phyloP scores from a whole-genome alignment of 37 sponge, comb jelly and placozoan species.

The Cliona cf. orientalis region DNA sequence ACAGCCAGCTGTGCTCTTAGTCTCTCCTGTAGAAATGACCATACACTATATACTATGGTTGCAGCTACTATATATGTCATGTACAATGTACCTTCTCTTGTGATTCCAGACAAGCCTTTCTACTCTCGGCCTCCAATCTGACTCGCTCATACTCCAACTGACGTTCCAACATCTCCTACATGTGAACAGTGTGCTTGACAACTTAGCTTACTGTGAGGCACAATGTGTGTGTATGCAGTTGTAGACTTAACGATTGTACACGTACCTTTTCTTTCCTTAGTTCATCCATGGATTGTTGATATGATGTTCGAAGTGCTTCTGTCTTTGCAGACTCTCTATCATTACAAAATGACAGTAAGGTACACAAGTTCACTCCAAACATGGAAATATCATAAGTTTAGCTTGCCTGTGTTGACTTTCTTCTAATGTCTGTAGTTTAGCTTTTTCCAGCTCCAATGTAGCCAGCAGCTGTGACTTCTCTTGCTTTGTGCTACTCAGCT shows the following conservation, averaged over 20 bases:
- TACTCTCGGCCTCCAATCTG: conserved; percentile 70
- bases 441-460: conserved; percentile 70
- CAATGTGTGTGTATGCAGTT: no score
- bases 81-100: conserved; percentile 88
- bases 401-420: conserved; percentile 72
- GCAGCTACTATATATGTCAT: no score
- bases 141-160: conserved; percentile 80
- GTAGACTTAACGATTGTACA: no score
- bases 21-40: conserved; percentile 37
- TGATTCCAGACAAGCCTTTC: conserved; percentile 55
- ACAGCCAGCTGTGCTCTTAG: conserved; percentile 59
- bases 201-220: no score
- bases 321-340: conserved; percentile 64
- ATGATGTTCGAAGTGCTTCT: conserved; percentile 54
- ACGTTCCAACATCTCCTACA: conserved; percentile 72
- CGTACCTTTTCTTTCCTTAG: conserved; percentile 79
- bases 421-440: conserved; percentile 65
- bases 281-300: conserved; percentile 52
- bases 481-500: conserved; percentile 47
- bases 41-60: no score
- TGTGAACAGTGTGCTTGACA: no score
- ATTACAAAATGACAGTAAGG: not conserved
- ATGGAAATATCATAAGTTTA: no score
- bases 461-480: conserved; percentile 78
- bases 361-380: no score